Evolutionary conservation across 2,888 invertebrate species (phyloP).

Genomic region (Volucella zonaria): DNA sequence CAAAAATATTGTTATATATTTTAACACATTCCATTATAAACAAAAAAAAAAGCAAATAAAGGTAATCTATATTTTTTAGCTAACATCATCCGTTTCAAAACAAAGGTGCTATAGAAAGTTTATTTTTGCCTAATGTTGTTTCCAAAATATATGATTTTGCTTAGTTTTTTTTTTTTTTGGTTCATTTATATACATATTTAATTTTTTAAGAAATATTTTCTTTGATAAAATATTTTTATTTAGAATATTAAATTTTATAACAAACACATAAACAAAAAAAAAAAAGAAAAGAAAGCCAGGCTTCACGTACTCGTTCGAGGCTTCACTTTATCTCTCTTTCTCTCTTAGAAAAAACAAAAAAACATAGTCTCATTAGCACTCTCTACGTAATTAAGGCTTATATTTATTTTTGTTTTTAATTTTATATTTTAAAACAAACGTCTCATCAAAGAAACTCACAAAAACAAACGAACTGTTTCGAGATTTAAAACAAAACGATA

Average conservation of each 20-base stretch:
- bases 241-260: slow-evolving; percentile 52
- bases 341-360: slow-evolving; percentile 52
- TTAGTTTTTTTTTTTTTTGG: slow-evolving; percentile 54
- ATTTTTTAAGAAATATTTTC: slow-evolving; percentile 69
- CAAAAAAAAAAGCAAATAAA: slow-evolving; percentile 67
- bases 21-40: slow-evolving; percentile 74
- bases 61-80: slow-evolving; percentile 55
- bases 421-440: slow-evolving; percentile 28
- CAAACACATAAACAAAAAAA: slow-evolving; percentile 6
- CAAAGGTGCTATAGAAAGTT: slow-evolving; percentile 81
- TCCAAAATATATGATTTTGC: slow-evolving; percentile 65
- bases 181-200: slow-evolving; percentile 32
- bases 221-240: slow-evolving; percentile 60
- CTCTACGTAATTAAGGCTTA: slow-evolving; percentile 49
- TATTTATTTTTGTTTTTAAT: slow-evolving; percentile 55
- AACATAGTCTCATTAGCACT: slow-evolving; percentile 52
- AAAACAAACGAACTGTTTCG: slow-evolving; percentile 28
- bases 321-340: slow-evolving; percentile 61
- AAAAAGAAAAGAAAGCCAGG: slow-evolving; percentile 25
- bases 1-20: slow-evolving; percentile 67
- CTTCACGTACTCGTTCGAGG: slow-evolving; percentile 65
- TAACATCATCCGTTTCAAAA: slow-evolving; percentile 74
- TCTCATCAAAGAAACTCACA: slow-evolving; percentile 35
- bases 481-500: slow-evolving; percentile 32
- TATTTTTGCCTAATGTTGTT: slow-evolving; percentile 76